A percentile compares a stretch with the other conserved stretches of the same genome.
Conservation (phyloP, 1,140 invertebrate species). For the Cotesia chilonis region DNA sequence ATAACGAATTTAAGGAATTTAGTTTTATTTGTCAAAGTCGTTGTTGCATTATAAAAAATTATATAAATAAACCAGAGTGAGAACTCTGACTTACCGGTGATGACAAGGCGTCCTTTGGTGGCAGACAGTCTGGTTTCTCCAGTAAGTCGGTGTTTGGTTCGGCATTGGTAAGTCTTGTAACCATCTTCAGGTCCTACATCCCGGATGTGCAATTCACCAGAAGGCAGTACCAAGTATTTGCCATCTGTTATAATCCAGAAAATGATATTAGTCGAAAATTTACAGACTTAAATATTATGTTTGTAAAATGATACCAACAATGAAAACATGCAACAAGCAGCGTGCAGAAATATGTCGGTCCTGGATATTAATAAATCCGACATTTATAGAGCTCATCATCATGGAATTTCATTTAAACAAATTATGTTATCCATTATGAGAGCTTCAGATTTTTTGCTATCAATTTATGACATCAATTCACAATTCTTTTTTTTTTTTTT, state of each 20-base stretch:
- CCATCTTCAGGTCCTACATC: conserved; percentile 93
- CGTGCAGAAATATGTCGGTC: conserved; percentile 3
- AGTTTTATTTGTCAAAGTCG: conserved; percentile 44
- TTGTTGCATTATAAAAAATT: conserved; percentile 28
- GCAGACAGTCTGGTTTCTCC: conserved; percentile 92
- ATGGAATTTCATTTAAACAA: background rate
- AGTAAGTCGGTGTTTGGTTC: conserved; percentile 92
- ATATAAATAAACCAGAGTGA: conserved; percentile 34
- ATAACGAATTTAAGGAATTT: background rate
- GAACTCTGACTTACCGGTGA: conserved; percentile 83
- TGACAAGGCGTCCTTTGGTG: conserved; percentile 91
- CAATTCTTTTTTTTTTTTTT: too few relatives aligned
- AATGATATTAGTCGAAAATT: conserved; percentile 35
- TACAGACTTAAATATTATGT: conserved; percentile 36
- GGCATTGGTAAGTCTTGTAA: conserved; percentile 92
- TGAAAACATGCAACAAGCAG: background rate
- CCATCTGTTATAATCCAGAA: conserved; percentile 72
- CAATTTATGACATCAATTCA: too few relatives aligned
- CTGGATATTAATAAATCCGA: conserved; percentile 1
- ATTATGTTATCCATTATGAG: background rate
- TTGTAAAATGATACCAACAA: background rate
- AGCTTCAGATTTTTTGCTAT: background rate
- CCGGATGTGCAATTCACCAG: conserved; percentile 91
- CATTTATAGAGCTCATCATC: background rate
- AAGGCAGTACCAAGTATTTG: conserved; percentile 92